A percentile compares a stretch with the other conserved stretches of the same genome.
These are phyloP conservation scores for Catonia carolina DNA, from an alignment of 2,888 invertebrate genomes.

Conservation along the genomic window DNA sequence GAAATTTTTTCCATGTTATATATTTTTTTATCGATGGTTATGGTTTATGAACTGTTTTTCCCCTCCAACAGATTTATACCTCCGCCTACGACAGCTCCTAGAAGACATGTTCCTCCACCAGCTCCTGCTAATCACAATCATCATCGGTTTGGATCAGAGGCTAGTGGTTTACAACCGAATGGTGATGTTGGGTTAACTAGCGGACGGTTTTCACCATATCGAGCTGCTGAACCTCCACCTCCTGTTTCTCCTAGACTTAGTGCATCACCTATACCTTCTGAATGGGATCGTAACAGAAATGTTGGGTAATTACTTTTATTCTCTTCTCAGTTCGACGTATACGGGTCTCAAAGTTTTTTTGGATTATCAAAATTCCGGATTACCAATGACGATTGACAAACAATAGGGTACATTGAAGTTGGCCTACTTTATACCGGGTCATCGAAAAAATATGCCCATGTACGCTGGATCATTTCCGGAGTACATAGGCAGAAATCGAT, in stretches of 20 bases:
- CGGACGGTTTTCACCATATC: constrained; percentile 21
- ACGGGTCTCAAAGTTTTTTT: too few relatives aligned
- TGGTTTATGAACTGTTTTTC: too few relatives aligned
- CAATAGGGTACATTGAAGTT: too few relatives aligned
- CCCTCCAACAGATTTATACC: constrained; percentile 34
- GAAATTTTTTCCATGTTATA: too few relatives aligned
- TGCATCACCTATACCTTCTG: constrained; percentile 20
- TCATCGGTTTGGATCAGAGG: constrained; percentile 26
- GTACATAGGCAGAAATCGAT: too few relatives aligned
- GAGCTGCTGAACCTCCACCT: constrained; percentile 21
- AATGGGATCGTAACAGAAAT: constrained; percentile 33
- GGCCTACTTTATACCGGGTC: too few relatives aligned
- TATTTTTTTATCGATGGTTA: too few relatives aligned
- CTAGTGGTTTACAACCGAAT: constrained; percentile 17
- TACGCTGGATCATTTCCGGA: too few relatives aligned
- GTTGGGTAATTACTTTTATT: constrained; percentile 31
- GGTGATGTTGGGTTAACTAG: constrained; percentile 14
- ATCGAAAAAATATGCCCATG: too few relatives aligned
- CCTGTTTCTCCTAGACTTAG: constrained; percentile 22
- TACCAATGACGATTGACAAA: too few relatives aligned
- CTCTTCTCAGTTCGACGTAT: too few relatives aligned
- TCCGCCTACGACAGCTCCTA: constrained; percentile 35
- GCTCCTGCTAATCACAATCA: constrained; percentile 28
- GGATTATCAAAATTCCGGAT: too few relatives aligned
- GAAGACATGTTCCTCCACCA: constrained; percentile 36